Conservation (phyloP, 92 coral and sea anemone species). For the Zoanthus sociatus region DNA sequence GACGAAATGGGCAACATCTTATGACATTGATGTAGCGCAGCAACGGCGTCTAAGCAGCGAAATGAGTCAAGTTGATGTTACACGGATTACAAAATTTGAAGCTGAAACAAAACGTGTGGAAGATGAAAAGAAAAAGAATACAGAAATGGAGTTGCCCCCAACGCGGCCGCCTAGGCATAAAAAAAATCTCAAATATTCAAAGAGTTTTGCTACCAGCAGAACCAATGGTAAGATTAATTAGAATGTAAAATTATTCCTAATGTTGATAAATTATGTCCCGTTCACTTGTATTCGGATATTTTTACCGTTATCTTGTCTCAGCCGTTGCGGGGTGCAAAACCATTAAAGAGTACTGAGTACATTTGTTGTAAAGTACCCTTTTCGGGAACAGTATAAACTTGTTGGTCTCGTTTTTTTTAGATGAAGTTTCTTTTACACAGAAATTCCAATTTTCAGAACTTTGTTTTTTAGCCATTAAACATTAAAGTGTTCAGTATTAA, state of each 20-base stretch:
- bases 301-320: not conserved
- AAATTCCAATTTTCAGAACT: no score
- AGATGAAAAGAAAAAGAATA: constrained; percentile 19
- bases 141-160: constrained; percentile 45
- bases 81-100: not conserved
- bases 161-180: constrained; percentile 67
- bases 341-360: no score
- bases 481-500: no score
- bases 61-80: not conserved
- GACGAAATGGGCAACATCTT: constrained; percentile 23
- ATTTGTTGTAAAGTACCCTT: no score
- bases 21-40: constrained; percentile 31
- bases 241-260: not conserved
- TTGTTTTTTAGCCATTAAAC: no score
- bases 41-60: constrained; percentile 32
- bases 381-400: no score
- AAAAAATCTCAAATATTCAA: constrained; percentile 36
- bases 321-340: no score
- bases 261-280: not conserved
- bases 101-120: not conserved
- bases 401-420: no score
- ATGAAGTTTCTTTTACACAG: no score
- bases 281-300: not conserved
- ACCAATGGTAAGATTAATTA: constrained; percentile 14
- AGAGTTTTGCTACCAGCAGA: constrained; percentile 57